Evolutionary conservation across 2,888 invertebrate genomes (phyloP).

Genomic region (Tachina grossa): DNA sequence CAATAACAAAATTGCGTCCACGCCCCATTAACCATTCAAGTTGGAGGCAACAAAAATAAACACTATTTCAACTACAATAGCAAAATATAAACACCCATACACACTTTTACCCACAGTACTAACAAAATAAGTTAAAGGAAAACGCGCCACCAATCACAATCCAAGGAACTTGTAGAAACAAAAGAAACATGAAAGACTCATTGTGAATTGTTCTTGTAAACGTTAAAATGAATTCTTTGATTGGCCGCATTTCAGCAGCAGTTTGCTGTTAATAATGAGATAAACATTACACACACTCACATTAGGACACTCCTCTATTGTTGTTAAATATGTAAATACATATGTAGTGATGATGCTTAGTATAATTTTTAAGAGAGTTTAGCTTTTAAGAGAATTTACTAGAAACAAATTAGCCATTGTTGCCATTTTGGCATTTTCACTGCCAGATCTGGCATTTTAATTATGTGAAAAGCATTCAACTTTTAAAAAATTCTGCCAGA

Average conservation of each 20-base stretch:
- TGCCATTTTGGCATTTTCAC: no score
- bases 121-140: slow-evolving; percentile 11
- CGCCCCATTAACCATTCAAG: slow-evolving; percentile 63
- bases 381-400: neutral
- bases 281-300: neutral
- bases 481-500: no score
- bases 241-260: slow-evolving; percentile 38
- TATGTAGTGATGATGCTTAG: neutral
- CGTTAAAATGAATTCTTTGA: slow-evolving; percentile 37
- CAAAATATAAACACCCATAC: slow-evolving; percentile 33
- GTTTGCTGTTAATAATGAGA: slow-evolving; percentile 25
- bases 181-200: slow-evolving; percentile 63
- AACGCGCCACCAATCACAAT: slow-evolving; percentile 53
- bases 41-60: slow-evolving; percentile 29
- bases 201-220: slow-evolving; percentile 60
- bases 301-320: slow-evolving; percentile 7
- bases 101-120: slow-evolving; percentile 27
- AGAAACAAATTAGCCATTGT: neutral
- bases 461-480: no score
- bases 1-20: slow-evolving; percentile 26
- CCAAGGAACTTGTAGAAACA: neutral
- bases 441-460: no score
- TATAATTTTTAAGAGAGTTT: slow-evolving; percentile 14
- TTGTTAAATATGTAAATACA: neutral
- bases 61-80: slow-evolving; percentile 35